A percentile compares a stretch with the other conserved stretches of the same genome.
Evolutionary conservation across 2,113 vertebrate genomes (phyloP).

Genomic region (Mormyrus lacerda): DNA sequence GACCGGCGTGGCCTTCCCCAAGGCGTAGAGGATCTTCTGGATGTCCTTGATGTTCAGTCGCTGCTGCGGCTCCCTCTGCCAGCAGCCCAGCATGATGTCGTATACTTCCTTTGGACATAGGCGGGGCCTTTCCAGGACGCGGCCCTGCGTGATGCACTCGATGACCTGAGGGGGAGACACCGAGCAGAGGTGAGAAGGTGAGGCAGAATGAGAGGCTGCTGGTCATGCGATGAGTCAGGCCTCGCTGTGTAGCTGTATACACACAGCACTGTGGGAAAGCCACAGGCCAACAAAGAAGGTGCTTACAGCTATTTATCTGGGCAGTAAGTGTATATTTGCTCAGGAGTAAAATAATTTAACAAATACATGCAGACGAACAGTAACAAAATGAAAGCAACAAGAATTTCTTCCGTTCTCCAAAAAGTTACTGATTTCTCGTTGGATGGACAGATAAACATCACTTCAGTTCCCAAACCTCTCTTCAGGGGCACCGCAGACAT

Average conservation of each 20-base stretch:
- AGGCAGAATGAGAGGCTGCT: not conserved
- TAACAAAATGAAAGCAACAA: not conserved
- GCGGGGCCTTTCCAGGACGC: constrained; percentile 63
- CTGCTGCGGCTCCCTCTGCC: constrained; percentile 70
- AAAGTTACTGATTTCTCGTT: not conserved
- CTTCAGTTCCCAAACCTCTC: not conserved
- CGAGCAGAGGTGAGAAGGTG: not conserved
- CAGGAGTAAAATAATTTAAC: not conserved
- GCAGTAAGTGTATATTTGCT: not conserved
- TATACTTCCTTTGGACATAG: constrained; percentile 69
- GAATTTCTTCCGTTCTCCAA: no score
- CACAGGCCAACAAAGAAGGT: not conserved
- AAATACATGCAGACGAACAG: not conserved
- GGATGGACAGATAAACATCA: not conserved
- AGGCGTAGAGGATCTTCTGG: constrained; percentile 58
- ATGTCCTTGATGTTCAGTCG: constrained; percentile 69
- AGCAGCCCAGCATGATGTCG: constrained; percentile 70
- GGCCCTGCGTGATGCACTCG: constrained; percentile 69
- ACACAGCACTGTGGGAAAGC: not conserved
- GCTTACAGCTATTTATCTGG: not conserved
- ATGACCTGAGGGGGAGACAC: constrained; percentile 57
- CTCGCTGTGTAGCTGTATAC: not conserved
- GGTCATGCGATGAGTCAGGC: not conserved
- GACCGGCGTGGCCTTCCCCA: constrained; percentile 67
- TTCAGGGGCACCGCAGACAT: not conserved